Evolutionary conservation across 64 coral and sea anemone genomes (phyloP), one percentile per base, ranked within the genome.

Genomic region (Trachythela sp.): DNA sequence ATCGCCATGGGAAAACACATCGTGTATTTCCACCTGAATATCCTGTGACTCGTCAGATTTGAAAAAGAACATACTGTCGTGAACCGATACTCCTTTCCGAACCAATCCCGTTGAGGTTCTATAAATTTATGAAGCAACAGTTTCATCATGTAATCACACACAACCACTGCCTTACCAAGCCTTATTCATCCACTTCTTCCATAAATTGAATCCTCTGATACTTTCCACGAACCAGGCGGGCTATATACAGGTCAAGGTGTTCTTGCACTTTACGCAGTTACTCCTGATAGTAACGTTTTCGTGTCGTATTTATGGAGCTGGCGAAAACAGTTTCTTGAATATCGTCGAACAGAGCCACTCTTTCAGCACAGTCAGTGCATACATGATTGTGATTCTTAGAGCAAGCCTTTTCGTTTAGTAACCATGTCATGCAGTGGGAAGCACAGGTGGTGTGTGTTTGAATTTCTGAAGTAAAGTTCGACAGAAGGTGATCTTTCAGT

Each of bases 51-150:
- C 70, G 24, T 75, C 83, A 32, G 48, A 77, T 27, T 89, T 39
- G 68, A 40, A 72, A 26, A 93, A 40, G 77, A 89, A 89, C 48
- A 93, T 86, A 72, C 84, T 60, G 15, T 60, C 92, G 89, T 89
- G 87, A 27, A 86, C 40, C 15, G 41, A 85, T 37, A 85, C 80
- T 0, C 87, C 91, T 35, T 67, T 88, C 91, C 91, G 51, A 88
- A 89, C 87, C 91, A 89, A 36, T 92, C 91, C 38, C 83, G 80
- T 20, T 92, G 91, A 59, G 91, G 91, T 33, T 89, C 91, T 67
- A 45, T 85, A 14, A 50, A 56, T 84, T 88, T 48, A 13, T 40
- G 59, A 17, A 89, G 89, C 15, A 89, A 54, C 72, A 92, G 58
- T 72, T n/a, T n/a, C n/a, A n/a, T n/a, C n/a, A n/a, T n/a, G n/a